Conservation (phyloP, 2,797 vertebrate species). For the Rhincodon typus region DNA sequence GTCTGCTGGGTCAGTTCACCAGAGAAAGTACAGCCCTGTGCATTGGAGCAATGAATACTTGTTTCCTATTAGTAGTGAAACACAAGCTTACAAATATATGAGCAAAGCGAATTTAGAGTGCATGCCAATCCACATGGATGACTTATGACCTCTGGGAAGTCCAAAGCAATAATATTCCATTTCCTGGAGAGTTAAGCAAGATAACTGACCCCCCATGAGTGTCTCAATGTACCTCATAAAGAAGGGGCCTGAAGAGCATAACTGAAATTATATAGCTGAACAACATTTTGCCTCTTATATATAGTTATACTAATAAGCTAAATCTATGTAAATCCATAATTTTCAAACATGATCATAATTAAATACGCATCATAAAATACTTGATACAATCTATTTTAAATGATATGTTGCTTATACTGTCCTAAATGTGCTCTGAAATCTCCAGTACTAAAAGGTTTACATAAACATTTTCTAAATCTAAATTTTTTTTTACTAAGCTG, state of each 20-base stretch:
- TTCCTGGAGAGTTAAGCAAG: background rate
- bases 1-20: background rate
- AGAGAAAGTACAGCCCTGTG: background rate
- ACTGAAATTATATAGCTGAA: background rate
- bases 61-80: background rate
- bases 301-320: background rate
- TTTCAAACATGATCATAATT: background rate
- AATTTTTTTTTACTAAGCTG: constrained; percentile 6
- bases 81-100: background rate
- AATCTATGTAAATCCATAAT: background rate
- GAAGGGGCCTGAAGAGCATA: background rate
- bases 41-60: background rate
- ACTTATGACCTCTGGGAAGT: background rate
- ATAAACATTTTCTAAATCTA: background rate
- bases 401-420: background rate
- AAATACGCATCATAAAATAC: background rate
- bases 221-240: background rate
- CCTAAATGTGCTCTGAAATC: background rate
- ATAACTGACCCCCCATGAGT: background rate
- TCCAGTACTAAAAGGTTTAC: background rate
- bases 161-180: background rate
- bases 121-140: background rate
- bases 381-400: background rate
- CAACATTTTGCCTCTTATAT: background rate
- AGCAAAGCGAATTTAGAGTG: background rate